Percentiles rank a stretch among this genome's conserved stretches.
These are phyloP conservation scores for Druceiella hillmani DNA, from an alignment of 2,888 invertebrate species.

Conservation along the genomic window DNA sequence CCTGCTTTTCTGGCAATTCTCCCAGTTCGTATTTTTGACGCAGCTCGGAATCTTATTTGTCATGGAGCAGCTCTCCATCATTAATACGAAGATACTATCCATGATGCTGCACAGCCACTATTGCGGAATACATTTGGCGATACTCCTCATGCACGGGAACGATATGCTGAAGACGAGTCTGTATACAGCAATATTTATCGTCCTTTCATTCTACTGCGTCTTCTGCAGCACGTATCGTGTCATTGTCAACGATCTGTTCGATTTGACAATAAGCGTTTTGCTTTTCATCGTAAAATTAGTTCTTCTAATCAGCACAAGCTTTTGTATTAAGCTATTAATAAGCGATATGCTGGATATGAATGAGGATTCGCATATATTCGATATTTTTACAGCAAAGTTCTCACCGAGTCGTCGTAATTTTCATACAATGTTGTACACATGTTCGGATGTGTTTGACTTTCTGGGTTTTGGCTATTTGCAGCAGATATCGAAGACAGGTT, in stretches of 20 bases:
- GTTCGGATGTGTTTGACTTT: conserved; percentile 72
- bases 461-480: conserved; percentile 50
- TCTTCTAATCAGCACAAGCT: conserved; percentile 28
- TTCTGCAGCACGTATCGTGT: conserved; percentile 36
- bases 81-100: conserved; percentile 38
- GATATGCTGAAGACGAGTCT: conserved; percentile 47
- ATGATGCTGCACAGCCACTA: conserved; percentile 41
- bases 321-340: conserved; percentile 41
- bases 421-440: conserved; percentile 73
- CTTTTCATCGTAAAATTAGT: conserved; percentile 31
- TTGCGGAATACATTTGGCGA: conserved; percentile 39
- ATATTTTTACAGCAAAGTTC: conserved; percentile 66
- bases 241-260: conserved; percentile 32
- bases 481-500: conserved; percentile 47
- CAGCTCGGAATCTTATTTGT: conserved; percentile 69
- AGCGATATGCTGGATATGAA: conserved; percentile 35
- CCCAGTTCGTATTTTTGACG: conserved; percentile 75
- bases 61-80: conserved; percentile 56
- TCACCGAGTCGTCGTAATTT: conserved; percentile 62
- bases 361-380: conserved; percentile 65
- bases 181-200: conserved; percentile 42
- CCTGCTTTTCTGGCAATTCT: conserved; percentile 71
- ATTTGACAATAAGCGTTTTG: conserved; percentile 33
- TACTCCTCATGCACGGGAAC: conserved; percentile 40
- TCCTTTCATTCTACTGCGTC: conserved; percentile 35